A percentile compares a stretch with the other conserved stretches of the same genome.
These are phyloP conservation scores for Patella pellucida DNA, from an alignment of 2,888 invertebrate species.

Conservation along the genomic window DNA sequence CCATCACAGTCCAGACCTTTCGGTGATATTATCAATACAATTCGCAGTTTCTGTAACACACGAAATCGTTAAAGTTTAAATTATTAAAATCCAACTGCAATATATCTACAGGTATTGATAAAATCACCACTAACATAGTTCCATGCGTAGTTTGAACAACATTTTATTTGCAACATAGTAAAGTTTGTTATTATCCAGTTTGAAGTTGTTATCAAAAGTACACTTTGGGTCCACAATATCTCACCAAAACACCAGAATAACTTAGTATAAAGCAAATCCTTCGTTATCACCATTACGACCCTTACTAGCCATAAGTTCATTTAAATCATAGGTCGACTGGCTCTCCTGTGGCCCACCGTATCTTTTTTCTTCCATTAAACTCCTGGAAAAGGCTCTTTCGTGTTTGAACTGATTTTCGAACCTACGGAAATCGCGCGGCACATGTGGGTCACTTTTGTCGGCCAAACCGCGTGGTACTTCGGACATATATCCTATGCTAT, in stretches of 20 bases:
- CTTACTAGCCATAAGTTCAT: constrained; percentile 37
- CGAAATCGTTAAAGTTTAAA: too few species aligned
- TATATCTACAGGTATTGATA: too few species aligned
- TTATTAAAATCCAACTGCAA: too few species aligned
- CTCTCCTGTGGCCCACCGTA: constrained; percentile 34
- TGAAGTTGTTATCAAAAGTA: too few species aligned
- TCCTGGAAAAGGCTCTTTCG: constrained; percentile 52
- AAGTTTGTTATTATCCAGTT: too few species aligned
- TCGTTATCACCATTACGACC: constrained; percentile 21
- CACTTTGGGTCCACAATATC: neutral
- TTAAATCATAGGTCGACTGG: constrained; percentile 56
- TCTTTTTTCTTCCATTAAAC: constrained; percentile 49
- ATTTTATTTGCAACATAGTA: too few species aligned
- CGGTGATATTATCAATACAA: too few species aligned
- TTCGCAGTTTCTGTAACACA: too few species aligned
- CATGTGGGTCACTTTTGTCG: constrained; percentile 32
- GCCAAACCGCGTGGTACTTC: constrained; percentile 39
- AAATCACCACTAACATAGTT: too few species aligned
- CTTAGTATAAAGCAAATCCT: neutral
- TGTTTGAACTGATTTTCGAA: constrained; percentile 59
- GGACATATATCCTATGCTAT: constrained; percentile 54
- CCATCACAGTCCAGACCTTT: too few species aligned
- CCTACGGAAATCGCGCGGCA: constrained; percentile 54
- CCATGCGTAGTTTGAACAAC: too few species aligned
- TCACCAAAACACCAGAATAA: neutral